phyloP scores from a whole-genome alignment of 2,888 invertebrate species.

The Rhabditoides inermis region DNA sequence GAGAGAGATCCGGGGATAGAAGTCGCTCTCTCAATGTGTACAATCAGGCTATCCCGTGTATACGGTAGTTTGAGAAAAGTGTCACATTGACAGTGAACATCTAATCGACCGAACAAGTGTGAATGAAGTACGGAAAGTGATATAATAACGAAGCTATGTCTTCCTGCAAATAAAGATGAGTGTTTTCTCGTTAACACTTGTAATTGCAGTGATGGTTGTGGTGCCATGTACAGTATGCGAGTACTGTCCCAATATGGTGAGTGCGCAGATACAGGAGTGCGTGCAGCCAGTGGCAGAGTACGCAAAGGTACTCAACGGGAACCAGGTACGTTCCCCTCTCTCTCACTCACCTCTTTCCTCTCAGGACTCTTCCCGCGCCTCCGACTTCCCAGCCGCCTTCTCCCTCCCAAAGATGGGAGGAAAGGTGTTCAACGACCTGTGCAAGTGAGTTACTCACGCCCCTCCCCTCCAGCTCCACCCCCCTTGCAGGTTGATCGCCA shows the following conservation, averaged over 20 bases:
- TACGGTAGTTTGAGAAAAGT: too few relatives aligned
- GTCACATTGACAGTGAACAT: too few relatives aligned
- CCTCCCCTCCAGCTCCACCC: too few relatives aligned
- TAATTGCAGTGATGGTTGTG: too few relatives aligned
- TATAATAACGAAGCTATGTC: too few relatives aligned
- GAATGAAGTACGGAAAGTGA: too few relatives aligned
- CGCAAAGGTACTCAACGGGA: slow-evolving; percentile 46
- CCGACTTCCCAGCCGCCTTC: slow-evolving; percentile 36
- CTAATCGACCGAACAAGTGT: too few relatives aligned
- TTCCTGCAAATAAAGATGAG: too few relatives aligned
- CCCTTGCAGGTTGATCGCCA: slow-evolving; percentile 40
- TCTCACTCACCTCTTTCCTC: not conserved
- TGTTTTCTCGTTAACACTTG: too few relatives aligned
- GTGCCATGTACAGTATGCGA: not conserved
- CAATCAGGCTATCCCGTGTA: too few relatives aligned
- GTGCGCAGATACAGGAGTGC: slow-evolving; percentile 45
- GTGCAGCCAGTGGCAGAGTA: slow-evolving; percentile 52
- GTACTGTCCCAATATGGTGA: slow-evolving; percentile 33
- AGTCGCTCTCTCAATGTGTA: too few relatives aligned
- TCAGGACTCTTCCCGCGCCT: slow-evolving; percentile 11
- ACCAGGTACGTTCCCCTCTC: slow-evolving; percentile 21
- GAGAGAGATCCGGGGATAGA: too few relatives aligned
- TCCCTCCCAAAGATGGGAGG: slow-evolving; percentile 48
- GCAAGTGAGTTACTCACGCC: slow-evolving; percentile 37
- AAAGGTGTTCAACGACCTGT: slow-evolving; percentile 48